phyloP scores from a whole-genome alignment of 2,888 invertebrate species.

The Trissolcus brochymenae region DNA sequence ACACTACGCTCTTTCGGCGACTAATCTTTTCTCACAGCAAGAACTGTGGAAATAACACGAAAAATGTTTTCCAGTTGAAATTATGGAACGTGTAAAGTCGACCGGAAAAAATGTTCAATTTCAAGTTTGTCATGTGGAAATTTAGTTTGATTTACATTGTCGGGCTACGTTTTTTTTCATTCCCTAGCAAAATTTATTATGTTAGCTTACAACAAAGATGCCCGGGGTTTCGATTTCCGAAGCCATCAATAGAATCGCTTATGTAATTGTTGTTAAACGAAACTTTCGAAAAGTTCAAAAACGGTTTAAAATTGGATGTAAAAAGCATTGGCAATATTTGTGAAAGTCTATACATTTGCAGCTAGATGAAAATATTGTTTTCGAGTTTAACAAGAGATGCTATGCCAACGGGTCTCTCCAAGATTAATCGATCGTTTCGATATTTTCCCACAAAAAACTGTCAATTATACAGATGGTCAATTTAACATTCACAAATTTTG shows the following conservation, averaged over 20 bases:
- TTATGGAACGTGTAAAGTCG: slow-evolving; percentile 2
- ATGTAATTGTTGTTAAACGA: slow-evolving; percentile 6
- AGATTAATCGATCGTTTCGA: background rate
- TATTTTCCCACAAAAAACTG: background rate
- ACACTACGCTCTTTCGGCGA: slow-evolving; percentile 14
- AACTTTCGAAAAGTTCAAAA: background rate
- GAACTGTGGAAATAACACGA: slow-evolving; percentile 24
- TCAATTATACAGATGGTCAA: too few relatives aligned
- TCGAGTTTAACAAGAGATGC: too few relatives aligned
- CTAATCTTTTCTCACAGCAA: background rate
- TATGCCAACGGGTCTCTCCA: background rate
- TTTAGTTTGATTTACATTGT: slow-evolving; percentile 16
- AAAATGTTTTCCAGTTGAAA: slow-evolving; percentile 14
- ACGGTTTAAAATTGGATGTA: too few relatives aligned
- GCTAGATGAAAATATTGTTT: too few relatives aligned
- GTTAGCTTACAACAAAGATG: slow-evolving; percentile 9
- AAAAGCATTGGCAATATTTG: too few relatives aligned
- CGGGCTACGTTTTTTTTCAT: background rate
- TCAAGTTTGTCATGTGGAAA: slow-evolving; percentile 9
- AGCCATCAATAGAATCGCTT: slow-evolving; percentile 2
- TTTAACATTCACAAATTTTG: background rate
- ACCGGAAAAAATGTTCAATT: slow-evolving; percentile 18
- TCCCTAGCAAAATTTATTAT: slow-evolving; percentile 10
- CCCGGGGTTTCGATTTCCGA: background rate
- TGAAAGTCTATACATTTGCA: too few relatives aligned